Percentiles rank a stretch among this genome's conserved stretches.
phyloP scores from a whole-genome alignment of 1,140 invertebrate species.

The Cydia splendana region DNA sequence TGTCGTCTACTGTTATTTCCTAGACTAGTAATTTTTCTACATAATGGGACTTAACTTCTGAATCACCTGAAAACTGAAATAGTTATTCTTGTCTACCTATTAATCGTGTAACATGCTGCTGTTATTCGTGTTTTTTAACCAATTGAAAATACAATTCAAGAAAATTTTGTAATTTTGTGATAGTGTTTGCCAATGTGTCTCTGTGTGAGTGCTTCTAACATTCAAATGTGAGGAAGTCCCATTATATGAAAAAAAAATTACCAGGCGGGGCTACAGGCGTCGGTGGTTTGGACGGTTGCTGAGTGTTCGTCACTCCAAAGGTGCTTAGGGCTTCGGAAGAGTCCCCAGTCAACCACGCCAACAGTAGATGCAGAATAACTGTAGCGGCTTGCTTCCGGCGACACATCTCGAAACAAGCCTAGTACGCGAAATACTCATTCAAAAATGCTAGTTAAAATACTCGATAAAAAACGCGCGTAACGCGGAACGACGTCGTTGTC shows the following conservation, averaged over 20 bases:
- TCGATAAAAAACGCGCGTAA: neutral
- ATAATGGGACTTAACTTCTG: conserved; percentile 49
- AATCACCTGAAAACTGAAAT: conserved; percentile 5
- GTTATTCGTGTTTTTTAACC: neutral
- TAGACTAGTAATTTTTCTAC: conserved; percentile 45
- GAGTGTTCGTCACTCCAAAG: conserved; percentile 83
- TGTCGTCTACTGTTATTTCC: conserved; percentile 15
- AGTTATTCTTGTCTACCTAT: conserved; percentile 12
- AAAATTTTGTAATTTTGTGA: neutral
- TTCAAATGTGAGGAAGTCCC: conserved; percentile 44
- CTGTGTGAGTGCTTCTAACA: conserved; percentile 36
- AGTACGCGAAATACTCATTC: conserved; percentile 24
- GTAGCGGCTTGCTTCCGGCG: conserved; percentile 50
- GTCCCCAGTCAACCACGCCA: conserved; percentile 66
- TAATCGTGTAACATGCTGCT: neutral
- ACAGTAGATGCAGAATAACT: conserved; percentile 63
- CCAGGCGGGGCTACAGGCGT: conserved; percentile 79
- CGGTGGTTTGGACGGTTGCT: conserved; percentile 62
- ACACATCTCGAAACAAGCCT: conserved; percentile 46
- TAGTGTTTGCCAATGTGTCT: conserved; percentile 29
- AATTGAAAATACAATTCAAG: neutral
- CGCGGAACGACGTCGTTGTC: conserved; percentile 31
- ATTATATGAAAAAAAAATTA: conserved; percentile 70
- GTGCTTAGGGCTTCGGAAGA: conserved; percentile 82
- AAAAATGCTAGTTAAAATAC: too few species aligned